Evolutionary conservation across 2,797 vertebrate genomes (phyloP).

Genomic region (Crax fasciolata): DNA sequence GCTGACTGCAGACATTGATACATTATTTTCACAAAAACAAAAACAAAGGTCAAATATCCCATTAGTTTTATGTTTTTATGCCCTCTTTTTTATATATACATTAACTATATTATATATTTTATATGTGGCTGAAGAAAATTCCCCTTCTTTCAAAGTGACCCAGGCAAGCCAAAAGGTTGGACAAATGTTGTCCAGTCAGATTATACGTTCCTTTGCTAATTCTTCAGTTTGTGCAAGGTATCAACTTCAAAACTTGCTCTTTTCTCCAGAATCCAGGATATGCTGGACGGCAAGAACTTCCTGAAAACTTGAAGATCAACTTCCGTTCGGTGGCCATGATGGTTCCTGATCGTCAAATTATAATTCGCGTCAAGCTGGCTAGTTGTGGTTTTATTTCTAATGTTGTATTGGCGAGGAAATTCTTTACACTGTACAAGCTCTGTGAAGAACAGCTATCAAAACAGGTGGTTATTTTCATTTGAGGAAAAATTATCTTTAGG

Average conservation of each 20-base stretch:
- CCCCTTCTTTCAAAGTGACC: not conserved
- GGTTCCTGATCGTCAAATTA: constrained; percentile 97
- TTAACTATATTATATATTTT: not conserved
- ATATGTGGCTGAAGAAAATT: not conserved
- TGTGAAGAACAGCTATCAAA: constrained; percentile 99
- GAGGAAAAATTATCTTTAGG: not conserved
- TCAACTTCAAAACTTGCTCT: not conserved
- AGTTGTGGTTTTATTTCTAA: constrained; percentile 97
- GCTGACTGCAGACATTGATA: too few relatives aligned
- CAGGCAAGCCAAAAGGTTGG: not conserved
- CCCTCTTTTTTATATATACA: not conserved
- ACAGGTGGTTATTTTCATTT: constrained; percentile 85
- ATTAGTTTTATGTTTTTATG: not conserved
- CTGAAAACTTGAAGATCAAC: constrained; percentile 97
- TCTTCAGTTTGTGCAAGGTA: not conserved
- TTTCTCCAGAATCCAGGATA: constrained; percentile 93
- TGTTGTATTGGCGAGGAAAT: constrained; percentile 93
- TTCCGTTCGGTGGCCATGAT: constrained; percentile 98
- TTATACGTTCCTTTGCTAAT: not conserved
- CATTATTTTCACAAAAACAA: too few relatives aligned
- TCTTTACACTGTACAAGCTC: constrained; percentile 95
- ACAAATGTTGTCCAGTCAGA: not conserved
- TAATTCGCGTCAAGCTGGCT: constrained; percentile 96
- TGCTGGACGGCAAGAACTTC: constrained; percentile 95
- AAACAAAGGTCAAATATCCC: not conserved